Base-by-base conservation (phyloP, 2,888 invertebrate species). In the Tanytarsus gracilentus region DNA sequence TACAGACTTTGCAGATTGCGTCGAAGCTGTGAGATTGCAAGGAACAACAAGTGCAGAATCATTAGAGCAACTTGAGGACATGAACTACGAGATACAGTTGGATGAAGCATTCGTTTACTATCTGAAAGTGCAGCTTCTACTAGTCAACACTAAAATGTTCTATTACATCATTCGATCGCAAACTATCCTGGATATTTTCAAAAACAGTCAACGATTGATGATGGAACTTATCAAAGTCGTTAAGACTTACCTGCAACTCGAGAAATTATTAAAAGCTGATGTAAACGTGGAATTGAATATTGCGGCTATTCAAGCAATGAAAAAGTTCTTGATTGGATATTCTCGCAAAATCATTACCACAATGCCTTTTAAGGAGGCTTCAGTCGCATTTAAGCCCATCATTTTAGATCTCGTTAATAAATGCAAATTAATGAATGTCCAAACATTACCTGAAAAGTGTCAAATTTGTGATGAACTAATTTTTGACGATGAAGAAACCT, bases 41-140 rank as follows among this genome's bases (percentile, higher is more conserved):
- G 58, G 58, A 8, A 6, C 29, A 3, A 11, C n/a, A n/a, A 48
- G 29, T 5, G 3, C 23, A 11, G 48, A 27, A 16, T 11, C 29
- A 6, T 25, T 58, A 4, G 18, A 21, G 1, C 11, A 14, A 8
- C 23, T 58, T 8, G 58, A 58, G 26, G 4, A 44, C 2, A 40
- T 44, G 29, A 14, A 26, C 7, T 40, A 48, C 23, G 21, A 21
- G 4, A 58, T 44, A 23, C 8, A n/a, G 3, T 7, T 58, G 2
- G 48, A 8, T 30, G 9, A 21, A 1, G n/a, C 44, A 21, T 58
- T 58, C 25, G 21, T 48, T 4, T 58, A 58, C 25, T 58, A 58
- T 25, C 33, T 58, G 1, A 58, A 58, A 14, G 6, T 58, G 29
- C 58, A 58, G 25, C 11, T 58, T 5, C 8, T 58, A 7, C n/a